A percentile compares a stretch with the other conserved stretches of the same genome.
These are phyloP conservation scores for Xiphydria camelus DNA, from an alignment of 2,888 invertebrate genomes.

Conservation along the genomic window DNA sequence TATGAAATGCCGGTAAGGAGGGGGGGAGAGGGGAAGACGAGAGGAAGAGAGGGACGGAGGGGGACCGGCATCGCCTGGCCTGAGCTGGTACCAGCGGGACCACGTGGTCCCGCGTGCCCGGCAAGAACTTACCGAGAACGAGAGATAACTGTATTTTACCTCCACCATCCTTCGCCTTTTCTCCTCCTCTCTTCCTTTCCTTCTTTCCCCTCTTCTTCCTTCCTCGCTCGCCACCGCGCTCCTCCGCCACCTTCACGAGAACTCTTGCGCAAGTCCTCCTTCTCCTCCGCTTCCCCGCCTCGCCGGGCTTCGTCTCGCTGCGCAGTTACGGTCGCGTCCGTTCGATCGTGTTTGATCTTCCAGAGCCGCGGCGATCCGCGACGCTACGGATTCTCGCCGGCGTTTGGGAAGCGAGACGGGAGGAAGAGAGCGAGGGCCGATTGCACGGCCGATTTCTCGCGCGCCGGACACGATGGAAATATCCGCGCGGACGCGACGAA, in stretches of 20 bases:
- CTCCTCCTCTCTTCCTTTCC: slow-evolving; percentile 7
- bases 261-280: slow-evolving; percentile 10
- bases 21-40: neutral
- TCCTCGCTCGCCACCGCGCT: slow-evolving; percentile 13
- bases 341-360: slow-evolving; percentile 12
- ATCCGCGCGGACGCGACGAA: too few relatives aligned
- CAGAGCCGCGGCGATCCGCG: too few relatives aligned
- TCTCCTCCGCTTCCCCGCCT: too few relatives aligned
- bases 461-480: too few relatives aligned
- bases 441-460: too few relatives aligned
- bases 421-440: too few relatives aligned
- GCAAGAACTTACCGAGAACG: slow-evolving; percentile 30
- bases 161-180: slow-evolving; percentile 32
- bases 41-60: neutral
- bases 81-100: slow-evolving; percentile 1
- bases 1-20: neutral
- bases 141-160: slow-evolving; percentile 38
- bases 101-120: slow-evolving; percentile 1
- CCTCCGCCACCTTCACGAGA: slow-evolving; percentile 13
- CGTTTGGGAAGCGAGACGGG: too few relatives aligned
- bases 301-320: slow-evolving; percentile 7
- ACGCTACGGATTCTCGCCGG: too few relatives aligned
- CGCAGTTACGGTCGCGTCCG: too few relatives aligned
- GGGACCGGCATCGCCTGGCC: neutral
- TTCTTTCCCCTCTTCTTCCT: slow-evolving; percentile 1